Conservation (phyloP, 2,113 vertebrate genomes). For the Cebidichthys violaceus region DNA sequence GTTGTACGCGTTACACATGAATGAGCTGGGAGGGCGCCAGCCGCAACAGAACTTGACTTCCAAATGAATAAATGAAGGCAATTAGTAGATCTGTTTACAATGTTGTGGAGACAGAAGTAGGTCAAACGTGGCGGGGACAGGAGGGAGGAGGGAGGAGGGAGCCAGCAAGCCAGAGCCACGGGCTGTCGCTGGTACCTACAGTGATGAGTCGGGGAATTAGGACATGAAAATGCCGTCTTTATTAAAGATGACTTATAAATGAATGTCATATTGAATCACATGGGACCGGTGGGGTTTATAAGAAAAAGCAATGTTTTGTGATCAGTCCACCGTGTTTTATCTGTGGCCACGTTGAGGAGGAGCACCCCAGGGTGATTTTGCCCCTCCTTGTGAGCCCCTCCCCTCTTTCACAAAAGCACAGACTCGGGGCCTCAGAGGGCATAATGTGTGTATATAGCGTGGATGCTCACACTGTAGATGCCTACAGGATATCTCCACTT, state of each 20-base stretch:
- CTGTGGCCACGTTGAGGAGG: conserved; percentile 12
- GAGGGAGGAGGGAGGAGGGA: conserved; percentile 62
- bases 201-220: conserved; percentile 75
- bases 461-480: conserved; percentile 58
- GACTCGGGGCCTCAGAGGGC: conserved; percentile 42
- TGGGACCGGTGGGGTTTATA: conserved; percentile 63
- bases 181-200: conserved; percentile 73
- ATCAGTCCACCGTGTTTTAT: conserved; percentile 66
- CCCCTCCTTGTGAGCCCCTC: conserved; percentile 24
- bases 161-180: conserved; percentile 60
- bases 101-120: conserved; percentile 80
- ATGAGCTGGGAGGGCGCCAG: conserved; percentile 72
- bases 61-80: conserved; percentile 84
- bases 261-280: conserved; percentile 78
- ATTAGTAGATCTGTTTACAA: conserved; percentile 82
- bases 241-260: conserved; percentile 79
- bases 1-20: conserved; percentile 77
- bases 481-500: conserved; percentile 62
- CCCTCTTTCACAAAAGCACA: conserved; percentile 15
- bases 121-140: conserved; percentile 74
- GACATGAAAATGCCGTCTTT: conserved; percentile 74
- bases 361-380: conserved; percentile 48
- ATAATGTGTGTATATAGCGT: conserved; percentile 47
- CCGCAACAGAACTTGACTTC: conserved; percentile 79
- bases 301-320: conserved; percentile 65